A percentile compares a stretch with the other conserved stretches of the same genome.
Conservation (phyloP, 2,888 invertebrate species). For the Nebria brevicollis region DNA sequence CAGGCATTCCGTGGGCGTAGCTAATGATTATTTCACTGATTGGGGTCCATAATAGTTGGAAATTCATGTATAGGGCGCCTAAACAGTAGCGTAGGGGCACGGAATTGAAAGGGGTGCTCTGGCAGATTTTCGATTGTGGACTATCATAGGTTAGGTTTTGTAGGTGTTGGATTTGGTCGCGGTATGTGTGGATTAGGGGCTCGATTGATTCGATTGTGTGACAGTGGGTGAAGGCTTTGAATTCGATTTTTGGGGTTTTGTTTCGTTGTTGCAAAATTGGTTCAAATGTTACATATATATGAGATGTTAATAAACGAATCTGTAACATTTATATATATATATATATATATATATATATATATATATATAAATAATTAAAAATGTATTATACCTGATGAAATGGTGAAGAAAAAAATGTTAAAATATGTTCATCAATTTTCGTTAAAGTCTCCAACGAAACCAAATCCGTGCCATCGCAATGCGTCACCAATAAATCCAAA, state of each 20-base stretch:
- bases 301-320: slow-evolving; percentile 77
- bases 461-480: slow-evolving; percentile 61
- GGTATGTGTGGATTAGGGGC: slow-evolving; percentile 80
- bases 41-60: slow-evolving; percentile 90
- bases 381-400: slow-evolving; percentile 28
- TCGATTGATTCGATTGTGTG: slow-evolving; percentile 76
- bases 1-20: slow-evolving; percentile 72
- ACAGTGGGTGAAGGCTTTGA: slow-evolving; percentile 74
- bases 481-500: slow-evolving; percentile 67
- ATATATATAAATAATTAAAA: slow-evolving; percentile 20
- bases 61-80: slow-evolving; percentile 86
- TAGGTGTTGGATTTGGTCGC: slow-evolving; percentile 78
- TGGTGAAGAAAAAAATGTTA: slow-evolving; percentile 31
- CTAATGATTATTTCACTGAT: slow-evolving; percentile 78
- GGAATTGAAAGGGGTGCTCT: slow-evolving; percentile 64
- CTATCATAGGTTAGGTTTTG: slow-evolving; percentile 75
- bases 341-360: slow-evolving; percentile 25
- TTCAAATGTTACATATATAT: slow-evolving; percentile 78
- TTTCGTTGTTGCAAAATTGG: slow-evolving; percentile 62
- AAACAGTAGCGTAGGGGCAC: slow-evolving; percentile 82
- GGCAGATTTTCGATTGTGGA: not conserved
- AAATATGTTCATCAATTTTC: slow-evolving; percentile 28
- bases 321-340: slow-evolving; percentile 57
- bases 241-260: slow-evolving; percentile 57
- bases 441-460: slow-evolving; percentile 33